Evolutionary conservation across 92 coral and sea anemone genomes (phyloP).

Genomic region (Muricea muricata): DNA sequence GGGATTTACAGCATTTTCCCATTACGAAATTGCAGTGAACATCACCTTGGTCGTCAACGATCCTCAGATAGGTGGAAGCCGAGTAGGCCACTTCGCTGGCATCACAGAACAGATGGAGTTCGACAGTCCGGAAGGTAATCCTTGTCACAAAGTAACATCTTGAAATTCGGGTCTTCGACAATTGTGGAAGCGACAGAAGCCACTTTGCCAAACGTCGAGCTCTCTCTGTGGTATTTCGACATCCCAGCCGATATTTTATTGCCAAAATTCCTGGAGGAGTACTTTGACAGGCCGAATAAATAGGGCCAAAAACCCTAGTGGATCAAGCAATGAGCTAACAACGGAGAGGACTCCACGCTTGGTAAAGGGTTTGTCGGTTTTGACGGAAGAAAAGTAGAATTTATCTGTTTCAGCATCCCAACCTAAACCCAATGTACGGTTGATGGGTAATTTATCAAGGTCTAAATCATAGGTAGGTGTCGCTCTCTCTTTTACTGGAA

Average conservation of each 20-base stretch:
- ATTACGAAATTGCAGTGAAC: no score
- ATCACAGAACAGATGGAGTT: conserved; percentile 55
- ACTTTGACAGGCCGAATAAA: conserved; percentile 15
- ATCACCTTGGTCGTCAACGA: conserved; percentile 1
- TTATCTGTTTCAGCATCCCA: conserved; percentile 54
- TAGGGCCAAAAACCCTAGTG: conserved; percentile 25
- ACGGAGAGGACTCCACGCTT: conserved; percentile 51
- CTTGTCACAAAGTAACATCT: background rate
- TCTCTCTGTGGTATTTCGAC: conserved; percentile 10
- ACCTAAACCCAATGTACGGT: conserved; percentile 42
- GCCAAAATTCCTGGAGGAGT: background rate
- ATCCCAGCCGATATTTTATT: conserved; percentile 34
- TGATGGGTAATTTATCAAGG: conserved; percentile 36
- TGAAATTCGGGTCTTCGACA: background rate
- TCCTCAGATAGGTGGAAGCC: conserved; percentile 41
- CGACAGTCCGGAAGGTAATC: background rate
- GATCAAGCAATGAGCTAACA: conserved; percentile 44
- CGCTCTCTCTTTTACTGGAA: conserved; percentile 35
- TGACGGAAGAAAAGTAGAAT: conserved; percentile 28
- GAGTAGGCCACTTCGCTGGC: conserved; percentile 56
- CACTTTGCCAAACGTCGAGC: conserved; percentile 25
- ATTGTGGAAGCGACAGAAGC: background rate
- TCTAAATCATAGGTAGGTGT: conserved; percentile 42
- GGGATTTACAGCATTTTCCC: no score
- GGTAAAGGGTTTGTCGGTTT: conserved; percentile 47